phyloP scores from a whole-genome alignment of 2,888 invertebrate species.

The Chalcis sispes region DNA sequence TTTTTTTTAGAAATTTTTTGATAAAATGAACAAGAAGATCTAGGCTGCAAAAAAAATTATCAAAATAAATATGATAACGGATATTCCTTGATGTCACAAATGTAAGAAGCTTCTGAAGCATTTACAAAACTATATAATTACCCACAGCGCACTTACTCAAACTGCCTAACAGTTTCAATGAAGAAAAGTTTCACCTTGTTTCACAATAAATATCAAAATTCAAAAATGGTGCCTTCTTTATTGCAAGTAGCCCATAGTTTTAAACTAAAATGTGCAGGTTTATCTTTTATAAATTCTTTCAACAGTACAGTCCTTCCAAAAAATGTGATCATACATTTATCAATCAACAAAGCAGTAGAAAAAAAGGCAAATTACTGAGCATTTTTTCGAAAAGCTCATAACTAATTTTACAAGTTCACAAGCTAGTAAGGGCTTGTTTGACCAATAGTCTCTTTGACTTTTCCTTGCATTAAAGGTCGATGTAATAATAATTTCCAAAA shows the following conservation, averaged over 20 bases:
- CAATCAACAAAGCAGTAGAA: slow-evolving; percentile 4
- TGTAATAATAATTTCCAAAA: slow-evolving; percentile 23
- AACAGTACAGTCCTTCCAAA: background rate
- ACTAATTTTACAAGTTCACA: slow-evolving; percentile 14
- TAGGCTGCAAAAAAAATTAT: slow-evolving; percentile 14
- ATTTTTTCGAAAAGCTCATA: slow-evolving; percentile 7
- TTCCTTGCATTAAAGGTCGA: slow-evolving; percentile 12
- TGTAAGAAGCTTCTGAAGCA: slow-evolving; percentile 4
- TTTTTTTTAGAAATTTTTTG: too few species aligned
- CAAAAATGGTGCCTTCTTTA: slow-evolving; percentile 12
- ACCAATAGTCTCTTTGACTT: slow-evolving; percentile 24
- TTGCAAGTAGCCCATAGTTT: slow-evolving; percentile 9
- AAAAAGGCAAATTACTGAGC: background rate
- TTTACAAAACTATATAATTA: background rate
- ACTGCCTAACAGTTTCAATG: background rate
- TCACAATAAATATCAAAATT: background rate
- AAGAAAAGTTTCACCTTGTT: background rate
- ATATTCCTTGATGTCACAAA: slow-evolving; percentile 5
- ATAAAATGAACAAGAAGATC: slow-evolving; percentile 13
- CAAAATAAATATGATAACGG: slow-evolving; percentile 11
- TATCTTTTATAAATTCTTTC: too few species aligned
- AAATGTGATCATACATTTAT: background rate
- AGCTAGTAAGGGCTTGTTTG: too few species aligned
- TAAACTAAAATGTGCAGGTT: background rate
- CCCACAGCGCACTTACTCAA: background rate